Conservation (phyloP, 1,140 invertebrate genomes). For the Pissodes strobi region DNA sequence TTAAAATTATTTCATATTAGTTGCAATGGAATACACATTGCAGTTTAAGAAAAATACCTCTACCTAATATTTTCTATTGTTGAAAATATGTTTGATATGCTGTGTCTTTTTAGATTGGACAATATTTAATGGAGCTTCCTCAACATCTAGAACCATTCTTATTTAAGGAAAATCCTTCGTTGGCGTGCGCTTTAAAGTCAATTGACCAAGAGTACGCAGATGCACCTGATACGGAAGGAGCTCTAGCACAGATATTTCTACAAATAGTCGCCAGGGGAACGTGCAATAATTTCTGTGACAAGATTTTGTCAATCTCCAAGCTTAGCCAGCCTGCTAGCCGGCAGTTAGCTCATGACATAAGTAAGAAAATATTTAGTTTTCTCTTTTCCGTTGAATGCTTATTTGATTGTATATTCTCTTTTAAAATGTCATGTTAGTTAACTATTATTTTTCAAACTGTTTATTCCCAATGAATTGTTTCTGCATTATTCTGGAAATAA, state of each 20-base stretch:
- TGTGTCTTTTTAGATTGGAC: constrained; percentile 72
- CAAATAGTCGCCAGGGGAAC: constrained; percentile 74
- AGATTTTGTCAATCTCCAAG: constrained; percentile 78
- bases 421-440: too few species aligned
- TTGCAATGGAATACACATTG: too few species aligned
- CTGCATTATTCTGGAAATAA: too few species aligned
- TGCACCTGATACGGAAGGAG: constrained; percentile 61
- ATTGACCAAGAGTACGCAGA: constrained; percentile 65
- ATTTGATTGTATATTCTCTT: too few species aligned
- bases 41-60: too few species aligned
- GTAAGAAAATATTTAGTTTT: too few species aligned
- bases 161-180: constrained; percentile 73
- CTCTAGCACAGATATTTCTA: constrained; percentile 75
- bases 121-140: constrained; percentile 91
- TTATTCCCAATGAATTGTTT: too few species aligned
- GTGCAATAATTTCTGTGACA: constrained; percentile 80
- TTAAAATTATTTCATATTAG: too few species aligned
- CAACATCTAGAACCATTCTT: constrained; percentile 91
- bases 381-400: too few species aligned
- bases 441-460: too few species aligned
- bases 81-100: too few species aligned
- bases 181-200: constrained; percentile 70
- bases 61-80: too few species aligned
- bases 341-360: constrained; percentile 89
- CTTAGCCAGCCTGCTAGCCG: constrained; percentile 74